Evolutionary conservation across 1,140 invertebrate species (phyloP), one percentile per base, ranked within the genome.

Genomic region (Whitmania pigra): DNA sequence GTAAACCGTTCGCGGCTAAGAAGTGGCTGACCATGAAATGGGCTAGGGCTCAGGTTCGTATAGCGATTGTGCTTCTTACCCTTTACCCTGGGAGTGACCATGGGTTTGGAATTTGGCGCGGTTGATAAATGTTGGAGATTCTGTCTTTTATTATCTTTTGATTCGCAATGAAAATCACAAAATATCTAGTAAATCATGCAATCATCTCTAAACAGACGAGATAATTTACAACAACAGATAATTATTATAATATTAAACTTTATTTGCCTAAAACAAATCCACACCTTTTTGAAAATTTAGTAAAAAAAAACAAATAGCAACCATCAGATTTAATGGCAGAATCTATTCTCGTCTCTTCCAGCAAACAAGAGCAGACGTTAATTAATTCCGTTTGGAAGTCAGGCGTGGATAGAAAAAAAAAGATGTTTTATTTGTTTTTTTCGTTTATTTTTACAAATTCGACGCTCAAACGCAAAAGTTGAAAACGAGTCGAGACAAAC

Each of bases 1-100:
- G 70, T 43, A 43, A 31, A n/a, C 73, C 73, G 4, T 74, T 72
- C 73, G 53, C 53, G 9, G 74, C 73, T 40, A 25, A 31, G 53
- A 63, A 31, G 25, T 29, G 27, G 22, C 67, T 31, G 25, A 74
- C 73, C 9, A 31, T 74, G 70, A 74, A 36, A 18, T 67, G 55
- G 17, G 71, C 73, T 2, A 60, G 68, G 22, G 66, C 71, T 25
- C 71, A 74, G 69, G 69, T 73, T 53, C 25, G 43, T 15, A 11
- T 60, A 11, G 31, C 63, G 36, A 20, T 31, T 69, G 36, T 17
- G 11, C n/a, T 73, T 20, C n/a, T 73, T 20, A 17, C 4, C 53
- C 68, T 73, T 36, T 36, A 36, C 31, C n/a, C 31, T 3, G 31
- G 31, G 43, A 13, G 5, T 49, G 9, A 15, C 43, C 5, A 49